Evolutionary conservation across 2,888 invertebrate genomes (phyloP).

Genomic region (Eueremaeus valkanovi): DNA sequence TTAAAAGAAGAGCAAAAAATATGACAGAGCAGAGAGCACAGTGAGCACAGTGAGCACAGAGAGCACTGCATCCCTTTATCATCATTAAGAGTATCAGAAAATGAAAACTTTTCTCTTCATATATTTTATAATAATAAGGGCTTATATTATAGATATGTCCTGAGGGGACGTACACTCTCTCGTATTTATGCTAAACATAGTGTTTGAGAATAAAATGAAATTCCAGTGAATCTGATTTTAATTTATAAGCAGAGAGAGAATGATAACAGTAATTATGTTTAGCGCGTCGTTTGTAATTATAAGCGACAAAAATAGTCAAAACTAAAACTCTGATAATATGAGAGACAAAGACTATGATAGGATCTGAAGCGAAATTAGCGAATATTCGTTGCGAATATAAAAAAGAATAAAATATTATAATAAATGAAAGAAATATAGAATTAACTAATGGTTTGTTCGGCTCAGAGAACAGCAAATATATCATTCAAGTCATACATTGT

Average conservation of each 20-base stretch:
- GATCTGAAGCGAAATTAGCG: background rate
- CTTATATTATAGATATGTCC: constrained; percentile 33
- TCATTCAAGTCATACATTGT: background rate
- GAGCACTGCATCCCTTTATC: constrained; percentile 4
- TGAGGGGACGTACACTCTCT: background rate
- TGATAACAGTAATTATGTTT: constrained; percentile 16
- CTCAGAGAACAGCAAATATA: background rate
- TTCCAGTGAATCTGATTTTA: background rate
- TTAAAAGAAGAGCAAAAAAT: background rate
- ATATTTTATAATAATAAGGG: constrained; percentile 15
- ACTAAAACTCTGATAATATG: background rate
- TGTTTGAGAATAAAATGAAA: background rate
- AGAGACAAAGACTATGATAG: constrained; percentile 9
- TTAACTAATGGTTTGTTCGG: background rate
- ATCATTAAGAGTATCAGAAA: constrained; percentile 22
- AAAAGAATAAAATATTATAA: constrained; percentile 5
- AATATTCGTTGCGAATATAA: constrained; percentile 12
- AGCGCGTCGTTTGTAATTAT: constrained; percentile 28
- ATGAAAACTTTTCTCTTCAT: constrained; percentile 28
- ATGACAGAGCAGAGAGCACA: background rate
- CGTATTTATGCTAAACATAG: background rate
- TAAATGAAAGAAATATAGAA: constrained; percentile 26
- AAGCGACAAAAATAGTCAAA: constrained; percentile 12
- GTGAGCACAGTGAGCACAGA: no score
- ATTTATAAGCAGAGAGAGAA: background rate